Evolutionary conservation across 2,113 vertebrate species (phyloP), one percentile per base, ranked within the genome.

Genomic region (Aptenodytes forsteri): DNA sequence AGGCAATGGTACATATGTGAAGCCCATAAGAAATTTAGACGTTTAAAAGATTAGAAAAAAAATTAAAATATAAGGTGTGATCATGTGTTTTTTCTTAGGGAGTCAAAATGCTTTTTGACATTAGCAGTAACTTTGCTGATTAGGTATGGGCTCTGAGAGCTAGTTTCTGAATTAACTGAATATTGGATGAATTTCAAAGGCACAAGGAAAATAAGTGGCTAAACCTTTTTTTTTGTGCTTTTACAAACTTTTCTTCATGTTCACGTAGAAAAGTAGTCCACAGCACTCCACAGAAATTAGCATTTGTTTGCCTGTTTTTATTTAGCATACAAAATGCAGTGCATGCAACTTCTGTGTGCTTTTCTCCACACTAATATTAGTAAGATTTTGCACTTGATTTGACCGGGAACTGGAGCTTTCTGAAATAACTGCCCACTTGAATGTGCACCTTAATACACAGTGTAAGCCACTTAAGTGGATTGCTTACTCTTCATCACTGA

Each of bases 1-100:
- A 85, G 34, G 8, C 44, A 80, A 0, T 64, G 62, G 30, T 65
- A 62, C 0, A 0, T 50, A 26, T n/a, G n/a, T 72, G 75, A 56
- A 92, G 56, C 16, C 49, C 7, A 0, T 64, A 64, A 55, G 61
- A 82, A 71, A 79, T 79, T 20, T 9, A 66, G n/a, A 21, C 0
- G 0, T 32, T 59, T 26, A 65, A 71, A 65, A 88, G 10, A 40
- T 62, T 32, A 34, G 25, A 54, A 80, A 73, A 77, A 54, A 1
- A 65, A 42, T 36, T 64, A 76, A 69, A 42, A 61, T 61, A 55
- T 82, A 54, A 73, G 40, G 15, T 38, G 5, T 32, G n/a, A 34
- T 44, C 16, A 3, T 50, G 7, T 54, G 54, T 84, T 83, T 58
- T 62, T 40, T 18, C 20, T 72, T 17, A 22, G 18, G 36, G 23